Base-by-base conservation (phyloP, 2,888 invertebrate genomes). In the Mesopsocus fuscifrons region DNA sequence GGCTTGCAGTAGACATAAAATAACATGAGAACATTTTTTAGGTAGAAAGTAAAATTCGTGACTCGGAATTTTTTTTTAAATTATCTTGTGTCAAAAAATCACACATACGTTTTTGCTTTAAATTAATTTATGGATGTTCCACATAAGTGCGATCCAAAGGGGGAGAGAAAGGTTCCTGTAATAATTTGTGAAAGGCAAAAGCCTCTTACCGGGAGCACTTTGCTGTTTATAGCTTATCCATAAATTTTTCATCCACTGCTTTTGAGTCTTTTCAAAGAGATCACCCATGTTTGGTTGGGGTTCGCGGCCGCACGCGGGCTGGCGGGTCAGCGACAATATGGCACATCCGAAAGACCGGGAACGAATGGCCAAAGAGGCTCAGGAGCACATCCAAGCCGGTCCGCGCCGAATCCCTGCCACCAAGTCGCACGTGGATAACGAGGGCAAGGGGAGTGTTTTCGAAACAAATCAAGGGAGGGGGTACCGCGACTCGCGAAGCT, bases 221-320 rank as follows among this genome's bases (percentile, higher is more conserved):
- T 59, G 57, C 13, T 63, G 63, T 51, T 64, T 53, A 41, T 53
- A 50, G 31, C 51, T 64, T 38, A 60, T 59, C 34, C 65, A 58
- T 35, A 65, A 59, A 56, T 64, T 62, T 52, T 65, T 67, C 52
- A 67, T 62, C 67, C 67, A 67, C 52, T 61, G 62, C 54, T 64
- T 64, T 50, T 58, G 56, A 35, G 55, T 50, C 53, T 63, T 62
- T 50, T 60, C 55, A 54, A 55, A 55, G 34, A 50, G 45, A 45
- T 54, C 51, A 47, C 52, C 56, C 57, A 54, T 59, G 52, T 49
- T 61, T 16, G 18, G 9, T 16, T 33, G n/a, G n/a, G n/a, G n/a
- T n/a, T n/a, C n/a, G n/a, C n/a, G n/a, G n/a, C n/a, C n/a, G n/a
- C n/a, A n/a, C n/a, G n/a, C n/a, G n/a, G n/a, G n/a, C n/a, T n/a